Base-by-base conservation (phyloP, 64 coral and sea anemone species). In the Montipora cactus region DNA sequence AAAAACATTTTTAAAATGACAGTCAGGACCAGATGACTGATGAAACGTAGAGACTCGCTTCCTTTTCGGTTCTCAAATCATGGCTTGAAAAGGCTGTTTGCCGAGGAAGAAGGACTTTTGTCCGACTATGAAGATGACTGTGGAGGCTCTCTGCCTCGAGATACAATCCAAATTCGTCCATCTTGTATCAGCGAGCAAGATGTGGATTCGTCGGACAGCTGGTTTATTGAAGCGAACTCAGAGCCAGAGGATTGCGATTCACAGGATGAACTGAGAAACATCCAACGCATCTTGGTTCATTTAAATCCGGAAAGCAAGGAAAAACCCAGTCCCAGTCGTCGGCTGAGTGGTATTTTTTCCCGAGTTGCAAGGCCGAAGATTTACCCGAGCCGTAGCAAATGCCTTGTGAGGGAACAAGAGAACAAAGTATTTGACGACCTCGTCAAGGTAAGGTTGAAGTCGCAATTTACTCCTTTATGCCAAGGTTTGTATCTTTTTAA, bases 21-120 rank as follows among this genome's bases (percentile, higher is more conserved):
- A 9, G 15, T 67, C 67, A 8, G 28, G 28, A 47, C 10, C 44
- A 68, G 81, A 84, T 46, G 7, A 57, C 7, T 11, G 53, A 84
- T 84, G 81, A 84, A n/a, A 84, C 81, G 81, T 84, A 84, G 81
- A 84, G 81, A 84, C 62, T 84, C 81, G 14, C 6, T 84, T 8
- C 59, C 59, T 44, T 67, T 44, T 16, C 9, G 66, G 45, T 84
- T 84, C 44, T 68, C 44, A 67, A 59, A 61, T 16, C 61, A 68
- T 67, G 37, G 81, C 5, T 21, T 61, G 46, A 67, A 49, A 47
- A 84, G 19, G 2, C 28, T 48, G 14, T 9, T 48, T 48, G 37
- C 7, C 16, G 81, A 84, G 37, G 81, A 67, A 9, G 4, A 84
- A 84, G 81, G 37, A 20, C 81, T 84, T 68, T 48, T 84, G 16